Evolutionary conservation across 2,113 vertebrate species (phyloP).

Genomic region (Chionomys nivalis): DNA sequence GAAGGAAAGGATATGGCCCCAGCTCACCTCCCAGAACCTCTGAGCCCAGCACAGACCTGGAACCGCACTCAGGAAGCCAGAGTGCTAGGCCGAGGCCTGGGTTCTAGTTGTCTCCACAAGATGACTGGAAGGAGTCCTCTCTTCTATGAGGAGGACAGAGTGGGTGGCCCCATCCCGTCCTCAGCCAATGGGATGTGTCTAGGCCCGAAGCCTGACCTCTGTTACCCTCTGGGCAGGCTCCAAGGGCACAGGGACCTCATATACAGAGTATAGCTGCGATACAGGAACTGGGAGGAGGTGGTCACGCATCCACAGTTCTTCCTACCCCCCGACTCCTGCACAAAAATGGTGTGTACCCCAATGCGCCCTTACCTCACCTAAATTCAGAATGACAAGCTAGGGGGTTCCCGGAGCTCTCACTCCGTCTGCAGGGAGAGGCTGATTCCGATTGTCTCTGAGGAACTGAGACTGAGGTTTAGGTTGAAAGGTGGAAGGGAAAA

Average conservation of each 20-base stretch:
- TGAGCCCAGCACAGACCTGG: fast-evolving
- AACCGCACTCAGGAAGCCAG: background rate
- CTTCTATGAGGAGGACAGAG: background rate
- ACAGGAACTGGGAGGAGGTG: background rate
- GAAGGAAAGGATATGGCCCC: background rate
- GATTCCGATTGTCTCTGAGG: background rate
- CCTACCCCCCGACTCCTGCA: background rate
- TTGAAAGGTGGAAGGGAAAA: background rate
- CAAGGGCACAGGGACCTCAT: background rate
- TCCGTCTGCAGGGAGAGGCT: background rate
- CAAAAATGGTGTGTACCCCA: fast-evolving
- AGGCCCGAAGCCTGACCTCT: background rate
- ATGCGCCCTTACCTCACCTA: no score
- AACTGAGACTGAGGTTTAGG: background rate
- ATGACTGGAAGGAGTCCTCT: fast-evolving
- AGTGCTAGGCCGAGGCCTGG: background rate
- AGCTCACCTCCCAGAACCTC: no score
- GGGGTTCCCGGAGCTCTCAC: background rate
- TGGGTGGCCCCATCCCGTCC: no score
- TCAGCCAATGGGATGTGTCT: background rate
- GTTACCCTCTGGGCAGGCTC: background rate
- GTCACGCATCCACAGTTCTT: background rate
- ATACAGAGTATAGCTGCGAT: fast-evolving
- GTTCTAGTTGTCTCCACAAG: background rate
- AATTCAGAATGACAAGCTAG: background rate